phyloP scores from a whole-genome alignment of 1,140 invertebrate species.

The Rhyacophila brunnea region DNA sequence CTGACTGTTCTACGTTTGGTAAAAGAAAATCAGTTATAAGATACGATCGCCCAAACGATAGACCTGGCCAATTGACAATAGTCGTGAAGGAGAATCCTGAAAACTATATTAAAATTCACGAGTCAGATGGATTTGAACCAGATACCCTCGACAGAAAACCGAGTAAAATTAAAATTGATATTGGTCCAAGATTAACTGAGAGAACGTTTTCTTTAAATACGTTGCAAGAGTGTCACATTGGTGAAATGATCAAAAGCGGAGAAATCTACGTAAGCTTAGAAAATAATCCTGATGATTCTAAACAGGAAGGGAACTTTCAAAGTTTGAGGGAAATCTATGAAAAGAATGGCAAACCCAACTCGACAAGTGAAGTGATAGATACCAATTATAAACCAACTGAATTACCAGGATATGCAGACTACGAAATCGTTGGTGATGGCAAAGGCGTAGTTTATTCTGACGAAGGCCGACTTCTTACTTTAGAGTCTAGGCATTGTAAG shows the following conservation, averaged over 20 bases:
- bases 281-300: too few relatives aligned
- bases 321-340: slow-evolving; percentile 74
- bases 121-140: slow-evolving; percentile 77
- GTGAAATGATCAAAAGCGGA: not conserved
- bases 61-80: slow-evolving; percentile 72
- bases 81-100: slow-evolving; percentile 73
- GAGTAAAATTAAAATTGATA: slow-evolving; percentile 55
- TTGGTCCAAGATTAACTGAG: slow-evolving; percentile 3
- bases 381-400: too few relatives aligned
- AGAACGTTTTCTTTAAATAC: slow-evolving; percentile 12
- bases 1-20: slow-evolving; percentile 61
- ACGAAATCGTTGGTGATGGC: slow-evolving; percentile 31
- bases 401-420: slow-evolving; percentile 12
- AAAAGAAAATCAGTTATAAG: slow-evolving; percentile 55
- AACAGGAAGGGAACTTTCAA: slow-evolving; percentile 53
- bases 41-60: slow-evolving; percentile 55
- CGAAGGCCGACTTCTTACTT: slow-evolving; percentile 58
- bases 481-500: slow-evolving; percentile 66
- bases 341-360: slow-evolving; percentile 39
- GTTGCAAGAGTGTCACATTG: not conserved
- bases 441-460: slow-evolving; percentile 40
- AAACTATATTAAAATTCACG: slow-evolving; percentile 67
- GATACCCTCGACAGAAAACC: slow-evolving; percentile 82
- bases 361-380: too few relatives aligned
- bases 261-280: too few relatives aligned